phyloP scores from a whole-genome alignment of 2,113 vertebrate species.

The Lophochroa leadbeateri region DNA sequence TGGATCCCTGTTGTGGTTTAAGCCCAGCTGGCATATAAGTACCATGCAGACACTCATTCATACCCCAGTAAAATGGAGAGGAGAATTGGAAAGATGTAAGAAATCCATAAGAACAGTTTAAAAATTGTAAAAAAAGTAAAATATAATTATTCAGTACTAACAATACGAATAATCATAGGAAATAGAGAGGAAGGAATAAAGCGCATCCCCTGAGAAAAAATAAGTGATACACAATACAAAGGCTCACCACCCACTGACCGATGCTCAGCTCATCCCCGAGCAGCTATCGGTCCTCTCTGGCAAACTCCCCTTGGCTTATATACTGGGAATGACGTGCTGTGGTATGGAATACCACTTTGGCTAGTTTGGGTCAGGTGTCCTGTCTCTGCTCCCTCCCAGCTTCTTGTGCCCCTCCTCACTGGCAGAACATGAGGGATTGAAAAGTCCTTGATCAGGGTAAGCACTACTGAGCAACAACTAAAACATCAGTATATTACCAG shows the following conservation, averaged over 20 bases:
- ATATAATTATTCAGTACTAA: neutral
- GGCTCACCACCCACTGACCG: neutral
- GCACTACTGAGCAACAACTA: neutral
- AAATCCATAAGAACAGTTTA: neutral
- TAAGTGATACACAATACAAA: neutral
- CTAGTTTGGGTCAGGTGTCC: neutral
- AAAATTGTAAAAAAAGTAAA: neutral
- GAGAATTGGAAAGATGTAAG: neutral
- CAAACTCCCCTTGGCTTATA: neutral
- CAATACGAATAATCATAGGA: neutral
- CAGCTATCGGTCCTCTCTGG: neutral
- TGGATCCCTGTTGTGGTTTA: neutral
- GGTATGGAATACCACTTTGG: neutral
- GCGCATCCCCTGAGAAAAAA: neutral
- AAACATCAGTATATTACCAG: too few species aligned
- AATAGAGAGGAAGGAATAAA: neutral
- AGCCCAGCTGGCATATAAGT: neutral
- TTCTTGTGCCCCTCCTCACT: neutral
- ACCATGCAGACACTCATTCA: neutral
- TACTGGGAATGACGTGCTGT: neutral
- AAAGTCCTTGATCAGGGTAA: neutral
- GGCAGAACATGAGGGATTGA: neutral
- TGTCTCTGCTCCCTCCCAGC: neutral
- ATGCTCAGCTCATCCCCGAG: neutral
- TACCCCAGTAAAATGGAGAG: neutral